phyloP scores from a whole-genome alignment of 2,113 vertebrate genomes.

The Otis tarda region DNA sequence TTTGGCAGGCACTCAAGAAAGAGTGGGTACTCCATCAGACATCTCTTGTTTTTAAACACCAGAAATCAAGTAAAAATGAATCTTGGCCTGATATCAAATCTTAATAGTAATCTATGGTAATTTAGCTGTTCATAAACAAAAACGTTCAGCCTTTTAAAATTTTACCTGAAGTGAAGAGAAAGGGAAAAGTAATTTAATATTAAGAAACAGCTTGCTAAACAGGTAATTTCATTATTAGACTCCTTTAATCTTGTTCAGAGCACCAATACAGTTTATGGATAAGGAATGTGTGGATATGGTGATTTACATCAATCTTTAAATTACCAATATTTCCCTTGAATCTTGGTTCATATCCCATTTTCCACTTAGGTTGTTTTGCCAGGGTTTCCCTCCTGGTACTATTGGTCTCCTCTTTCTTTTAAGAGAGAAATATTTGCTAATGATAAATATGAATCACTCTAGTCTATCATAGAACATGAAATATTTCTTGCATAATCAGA shows the following conservation, averaged over 20 bases:
- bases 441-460: not conserved
- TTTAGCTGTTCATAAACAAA: slow-evolving; percentile 50
- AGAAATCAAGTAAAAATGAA: slow-evolving; percentile 61
- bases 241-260: slow-evolving; percentile 32
- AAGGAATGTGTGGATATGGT: not conserved
- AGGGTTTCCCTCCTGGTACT: not conserved
- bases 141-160: slow-evolving; percentile 37
- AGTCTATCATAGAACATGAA: not conserved
- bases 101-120: slow-evolving; percentile 53
- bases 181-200: slow-evolving; percentile 28
- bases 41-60: slow-evolving; percentile 56
- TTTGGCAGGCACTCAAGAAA: slow-evolving; percentile 66
- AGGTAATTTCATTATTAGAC: slow-evolving; percentile 1
- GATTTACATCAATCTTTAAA: not conserved
- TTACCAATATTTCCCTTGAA: not conserved
- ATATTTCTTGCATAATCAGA: not conserved
- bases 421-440: not conserved
- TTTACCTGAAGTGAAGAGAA: slow-evolving; percentile 38
- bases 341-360: not conserved
- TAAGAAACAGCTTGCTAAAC: slow-evolving; percentile 19
- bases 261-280: not conserved
- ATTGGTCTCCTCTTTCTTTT: not conserved
- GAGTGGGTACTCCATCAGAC: slow-evolving; percentile 56
- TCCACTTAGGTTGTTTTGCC: not conserved
- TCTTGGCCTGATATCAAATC: slow-evolving; percentile 64